Conservation (phyloP, 1,140 invertebrate genomes). For the Drosophila kanapiae region DNA sequence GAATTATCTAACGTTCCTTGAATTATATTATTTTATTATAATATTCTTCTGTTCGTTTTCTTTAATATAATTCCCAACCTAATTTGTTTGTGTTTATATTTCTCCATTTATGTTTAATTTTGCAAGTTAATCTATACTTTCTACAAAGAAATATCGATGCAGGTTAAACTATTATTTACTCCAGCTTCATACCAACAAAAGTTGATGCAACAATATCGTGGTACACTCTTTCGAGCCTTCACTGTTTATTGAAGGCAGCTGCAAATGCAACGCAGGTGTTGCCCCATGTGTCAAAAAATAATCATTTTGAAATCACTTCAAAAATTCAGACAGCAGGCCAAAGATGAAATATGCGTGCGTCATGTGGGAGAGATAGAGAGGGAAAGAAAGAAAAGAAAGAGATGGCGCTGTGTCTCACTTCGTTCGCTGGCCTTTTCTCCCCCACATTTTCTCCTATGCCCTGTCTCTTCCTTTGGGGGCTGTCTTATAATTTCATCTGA, state of each 20-base stretch:
- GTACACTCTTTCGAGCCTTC: neutral
- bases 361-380: neutral
- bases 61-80: no score
- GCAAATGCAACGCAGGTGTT: conserved; percentile 78
- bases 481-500: conserved; percentile 72
- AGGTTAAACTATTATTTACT: neutral
- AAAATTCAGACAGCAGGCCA: conserved; percentile 31
- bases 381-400: neutral
- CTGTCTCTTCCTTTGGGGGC: conserved; percentile 31
- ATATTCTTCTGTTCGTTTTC: no score
- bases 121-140: neutral
- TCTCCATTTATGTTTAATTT: neutral
- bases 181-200: neutral
- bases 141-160: neutral
- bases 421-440: no score
- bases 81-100: no score
- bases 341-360: conserved; percentile 74
- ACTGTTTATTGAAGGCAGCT: conserved; percentile 55
- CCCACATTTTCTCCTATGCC: conserved; percentile 18
- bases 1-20: no score
- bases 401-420: conserved; percentile 19
- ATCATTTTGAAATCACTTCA: conserved; percentile 81
- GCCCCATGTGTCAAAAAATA: conserved; percentile 82
- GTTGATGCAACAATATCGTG: no score
- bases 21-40: no score